These are phyloP conservation scores for Scaptomyza flava DNA, from an alignment of 2,888 invertebrate genomes.

Conservation along the genomic window DNA sequence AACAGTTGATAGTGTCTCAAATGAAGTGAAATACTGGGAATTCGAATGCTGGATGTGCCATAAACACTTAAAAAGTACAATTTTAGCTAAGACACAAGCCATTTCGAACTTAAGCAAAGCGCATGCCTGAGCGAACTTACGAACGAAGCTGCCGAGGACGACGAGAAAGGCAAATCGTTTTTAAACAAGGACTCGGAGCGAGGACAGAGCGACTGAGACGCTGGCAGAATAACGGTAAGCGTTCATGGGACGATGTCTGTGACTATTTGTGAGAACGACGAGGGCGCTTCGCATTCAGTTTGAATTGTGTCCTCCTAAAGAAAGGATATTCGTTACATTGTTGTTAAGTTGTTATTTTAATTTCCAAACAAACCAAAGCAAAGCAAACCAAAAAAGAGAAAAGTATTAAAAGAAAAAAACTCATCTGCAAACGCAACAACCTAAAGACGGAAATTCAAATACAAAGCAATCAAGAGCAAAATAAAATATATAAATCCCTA, in stretches of 20 bases:
- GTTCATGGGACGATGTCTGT: conserved; percentile 59
- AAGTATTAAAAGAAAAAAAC: conserved; percentile 47
- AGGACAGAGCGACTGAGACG: conserved; percentile 62
- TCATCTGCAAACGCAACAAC: conserved; percentile 51
- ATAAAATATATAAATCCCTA: conserved; percentile 26
- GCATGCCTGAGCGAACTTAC: conserved; percentile 62
- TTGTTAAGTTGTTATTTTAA: conserved; percentile 85
- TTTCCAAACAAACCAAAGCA: conserved; percentile 77
- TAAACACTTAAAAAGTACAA: neutral
- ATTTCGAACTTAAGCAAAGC: conserved; percentile 50
- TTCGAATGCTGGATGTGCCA: neutral
- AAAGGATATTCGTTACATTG: conserved; percentile 85
- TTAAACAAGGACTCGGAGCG: conserved; percentile 54
- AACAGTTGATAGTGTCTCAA: conserved; percentile 46
- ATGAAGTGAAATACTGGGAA: conserved; percentile 32
- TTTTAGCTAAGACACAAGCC: conserved; percentile 60
- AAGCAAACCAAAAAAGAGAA: conserved; percentile 47
- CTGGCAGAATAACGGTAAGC: conserved; percentile 72
- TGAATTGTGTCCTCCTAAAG: conserved; percentile 85
- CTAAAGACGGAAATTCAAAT: conserved; percentile 46
- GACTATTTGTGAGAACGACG: conserved; percentile 84
- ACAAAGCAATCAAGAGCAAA: conserved; percentile 42
- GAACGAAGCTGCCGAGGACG: conserved; percentile 26
- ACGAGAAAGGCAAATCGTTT: conserved; percentile 35
- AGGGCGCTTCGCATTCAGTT: conserved; percentile 84